Conservation (phyloP, 2,888 invertebrate species). For the Dichetophora obliterata region DNA sequence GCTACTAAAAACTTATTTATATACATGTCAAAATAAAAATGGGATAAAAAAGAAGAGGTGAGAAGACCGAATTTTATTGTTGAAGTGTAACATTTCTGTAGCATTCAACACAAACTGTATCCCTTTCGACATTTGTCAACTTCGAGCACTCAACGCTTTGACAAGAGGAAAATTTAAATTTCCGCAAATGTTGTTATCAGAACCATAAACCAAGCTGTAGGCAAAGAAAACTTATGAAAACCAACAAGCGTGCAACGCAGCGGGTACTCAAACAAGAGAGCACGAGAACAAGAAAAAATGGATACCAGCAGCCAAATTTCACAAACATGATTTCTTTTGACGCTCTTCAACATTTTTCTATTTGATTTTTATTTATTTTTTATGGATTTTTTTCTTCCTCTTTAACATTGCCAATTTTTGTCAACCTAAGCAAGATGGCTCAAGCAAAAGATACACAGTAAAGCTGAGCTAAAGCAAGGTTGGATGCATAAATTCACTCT, state of each 20-base stretch:
- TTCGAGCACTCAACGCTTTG: neutral
- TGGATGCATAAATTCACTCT: neutral
- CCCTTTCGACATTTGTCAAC: too few species aligned
- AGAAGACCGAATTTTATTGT: too few species aligned
- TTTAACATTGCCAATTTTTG: slow-evolving; percentile 10
- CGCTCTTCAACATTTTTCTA: slow-evolving; percentile 6
- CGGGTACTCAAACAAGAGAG: neutral
- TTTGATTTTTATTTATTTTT: slow-evolving; percentile 29
- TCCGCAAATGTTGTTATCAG: slow-evolving; percentile 11
- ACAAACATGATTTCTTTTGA: slow-evolving; percentile 12
- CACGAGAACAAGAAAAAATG: neutral
- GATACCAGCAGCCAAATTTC: neutral
- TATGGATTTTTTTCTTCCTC: neutral
- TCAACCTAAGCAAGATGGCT: neutral
- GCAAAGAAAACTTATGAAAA: neutral
- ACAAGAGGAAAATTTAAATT: slow-evolving; percentile 25
- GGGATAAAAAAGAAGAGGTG: too few species aligned
- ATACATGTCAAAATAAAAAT: too few species aligned
- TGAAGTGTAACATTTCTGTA: too few species aligned
- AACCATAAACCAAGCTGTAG: slow-evolving; percentile 24
- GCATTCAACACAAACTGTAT: too few species aligned
- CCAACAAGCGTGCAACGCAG: neutral
- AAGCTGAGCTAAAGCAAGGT: too few species aligned
- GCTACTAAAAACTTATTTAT: too few species aligned
- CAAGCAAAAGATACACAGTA: too few species aligned